Evolutionary conservation across 30 jellyfish, hydroid and myxozoan species (phyloP), one percentile per base, ranked within the genome.

Genomic region (Aurelia aurita): DNA sequence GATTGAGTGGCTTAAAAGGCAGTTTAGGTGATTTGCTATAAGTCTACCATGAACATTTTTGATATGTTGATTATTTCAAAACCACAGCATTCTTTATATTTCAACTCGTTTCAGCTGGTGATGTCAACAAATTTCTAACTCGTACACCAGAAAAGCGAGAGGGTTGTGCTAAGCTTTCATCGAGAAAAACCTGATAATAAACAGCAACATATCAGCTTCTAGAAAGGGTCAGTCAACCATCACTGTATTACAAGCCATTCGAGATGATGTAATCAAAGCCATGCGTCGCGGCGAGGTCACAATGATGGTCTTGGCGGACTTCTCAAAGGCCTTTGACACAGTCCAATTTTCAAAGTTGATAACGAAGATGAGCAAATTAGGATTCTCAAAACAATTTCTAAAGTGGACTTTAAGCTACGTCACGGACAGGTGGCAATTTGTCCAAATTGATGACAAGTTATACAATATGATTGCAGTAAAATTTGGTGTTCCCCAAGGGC

Each of bases 401-500:
- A n/a, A n/a, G n/a, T n/a, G n/a, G n/a, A n/a, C n/a, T n/a, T n/a
- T n/a, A n/a, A n/a, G n/a, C n/a, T n/a, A n/a, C n/a, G n/a, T 44
- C 53, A 13, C 80, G 73, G 73, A 79, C 27, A 64, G 90, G 58
- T 14, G 58, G 69, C 86, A 61, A 53, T 58, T 79, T 39, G 71
- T 79, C 58, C 90, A 79, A 39, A 79, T 79, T 75, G 72, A 79
- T 63, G 90, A 79, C 85, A 79, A 61, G 34, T 20, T 39, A 34
- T 79, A 76, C 71, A 58, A 79, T 23, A 44, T 23, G 55, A 39
- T 3, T 32, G 67, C 71, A 19, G 90, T 79, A 9, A 28, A 60
- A 14, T 60, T 44, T 81, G 88, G 88, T 18, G 77, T 65, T 66
- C 91, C 87, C 76, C 91, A 81, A 68, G 91, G 79, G 77, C 35